phyloP scores from a whole-genome alignment of 2,113 vertebrate species.

The Otus sunia region DNA sequence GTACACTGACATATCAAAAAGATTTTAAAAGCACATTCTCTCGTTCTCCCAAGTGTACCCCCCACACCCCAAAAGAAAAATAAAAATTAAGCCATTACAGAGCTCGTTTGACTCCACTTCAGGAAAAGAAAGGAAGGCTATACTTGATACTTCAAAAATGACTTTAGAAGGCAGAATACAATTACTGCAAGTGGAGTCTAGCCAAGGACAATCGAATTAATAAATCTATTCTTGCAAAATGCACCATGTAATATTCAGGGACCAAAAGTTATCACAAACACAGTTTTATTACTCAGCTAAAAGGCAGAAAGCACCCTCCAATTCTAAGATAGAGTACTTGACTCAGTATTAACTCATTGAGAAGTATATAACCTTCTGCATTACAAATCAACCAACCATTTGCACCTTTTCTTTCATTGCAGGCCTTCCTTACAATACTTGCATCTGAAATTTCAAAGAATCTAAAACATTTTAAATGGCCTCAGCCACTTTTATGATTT shows the following conservation, averaged over 20 bases:
- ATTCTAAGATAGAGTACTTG: background rate
- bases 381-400: background rate
- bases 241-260: background rate
- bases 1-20: background rate
- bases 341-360: background rate
- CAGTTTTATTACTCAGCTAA: background rate
- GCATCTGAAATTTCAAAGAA: background rate
- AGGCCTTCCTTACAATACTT: background rate
- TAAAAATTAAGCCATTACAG: background rate
- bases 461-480: background rate
- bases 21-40: background rate
- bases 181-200: background rate
- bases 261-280: background rate
- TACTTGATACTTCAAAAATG: background rate
- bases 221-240: background rate
- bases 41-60: background rate
- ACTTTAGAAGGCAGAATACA: background rate
- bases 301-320: background rate
- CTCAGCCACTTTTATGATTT: background rate
- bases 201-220: background rate
- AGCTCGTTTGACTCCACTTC: background rate
- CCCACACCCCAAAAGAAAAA: fast-evolving
- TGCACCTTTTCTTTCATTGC: background rate
- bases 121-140: background rate
- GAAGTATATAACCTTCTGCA: background rate